Percentiles rank a stretch among this genome's conserved stretches.
Conservation (phyloP, 2,888 invertebrate genomes). For the Aethes cnicana region DNA sequence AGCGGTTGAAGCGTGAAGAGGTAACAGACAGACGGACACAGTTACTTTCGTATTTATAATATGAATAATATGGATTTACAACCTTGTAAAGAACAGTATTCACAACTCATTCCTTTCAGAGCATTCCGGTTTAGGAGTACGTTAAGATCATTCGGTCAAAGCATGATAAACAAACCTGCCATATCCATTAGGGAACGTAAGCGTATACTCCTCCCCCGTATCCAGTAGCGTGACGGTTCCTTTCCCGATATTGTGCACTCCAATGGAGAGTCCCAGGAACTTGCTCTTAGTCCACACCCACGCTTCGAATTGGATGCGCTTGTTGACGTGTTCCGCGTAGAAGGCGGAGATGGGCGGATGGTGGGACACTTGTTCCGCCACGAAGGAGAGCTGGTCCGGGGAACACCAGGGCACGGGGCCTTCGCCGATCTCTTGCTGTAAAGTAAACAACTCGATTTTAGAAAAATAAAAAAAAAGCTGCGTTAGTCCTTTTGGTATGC, state of each 20-base stretch:
- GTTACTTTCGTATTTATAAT: no score
- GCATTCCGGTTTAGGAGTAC: no score
- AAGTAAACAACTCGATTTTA: background rate
- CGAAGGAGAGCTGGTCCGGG: constrained; percentile 93
- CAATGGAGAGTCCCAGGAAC: constrained; percentile 98
- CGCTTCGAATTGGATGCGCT: constrained; percentile 96
- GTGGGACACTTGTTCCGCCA: constrained; percentile 99
- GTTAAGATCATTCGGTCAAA: no score
- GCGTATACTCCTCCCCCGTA: constrained; percentile 95
- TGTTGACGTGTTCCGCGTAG: constrained; percentile 97
- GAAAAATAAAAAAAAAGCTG: no score
- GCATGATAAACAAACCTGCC: constrained; percentile 91
- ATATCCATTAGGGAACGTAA: constrained; percentile 99
- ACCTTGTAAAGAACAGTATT: no score
- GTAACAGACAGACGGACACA: no score
- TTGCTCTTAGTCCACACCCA: constrained; percentile 99
- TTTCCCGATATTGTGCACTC: constrained; percentile 98
- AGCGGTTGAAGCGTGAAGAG: no score
- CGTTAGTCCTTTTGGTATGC: no score
- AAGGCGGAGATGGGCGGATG: constrained; percentile 99
- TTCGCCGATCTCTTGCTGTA: constrained; percentile 83
- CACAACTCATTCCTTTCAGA: no score
- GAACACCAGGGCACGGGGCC: constrained; percentile 96
- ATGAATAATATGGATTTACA: no score
- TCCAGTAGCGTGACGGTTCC: constrained; percentile 95